phyloP scores from a whole-genome alignment of 2,888 invertebrate genomes.

The Polyommatus icarus region DNA sequence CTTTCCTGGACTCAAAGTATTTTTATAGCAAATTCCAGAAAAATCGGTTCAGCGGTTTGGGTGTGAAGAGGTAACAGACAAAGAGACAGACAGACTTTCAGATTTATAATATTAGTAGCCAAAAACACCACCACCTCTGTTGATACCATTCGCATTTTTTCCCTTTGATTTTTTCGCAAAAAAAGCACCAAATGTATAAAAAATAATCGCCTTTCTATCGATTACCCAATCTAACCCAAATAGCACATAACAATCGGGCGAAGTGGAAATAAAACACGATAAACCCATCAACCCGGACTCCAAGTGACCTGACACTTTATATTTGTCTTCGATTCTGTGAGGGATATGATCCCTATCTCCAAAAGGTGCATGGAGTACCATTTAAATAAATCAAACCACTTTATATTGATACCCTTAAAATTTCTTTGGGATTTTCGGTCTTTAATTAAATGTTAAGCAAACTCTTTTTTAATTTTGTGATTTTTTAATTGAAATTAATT shows the following conservation, averaged over 20 bases:
- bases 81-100: no score
- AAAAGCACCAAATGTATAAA: background rate
- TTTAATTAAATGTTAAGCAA: no score
- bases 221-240: background rate
- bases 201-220: background rate
- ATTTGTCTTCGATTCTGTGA: slow-evolving; percentile 33
- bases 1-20: no score
- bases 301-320: slow-evolving; percentile 31
- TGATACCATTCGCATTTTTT: no score
- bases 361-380: slow-evolving; percentile 31
- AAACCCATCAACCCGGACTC: slow-evolving; percentile 9
- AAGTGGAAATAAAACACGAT: slow-evolving; percentile 27
- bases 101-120: no score
- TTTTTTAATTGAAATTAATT: background rate
- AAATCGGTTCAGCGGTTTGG: no score
- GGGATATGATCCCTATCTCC: slow-evolving; percentile 32
- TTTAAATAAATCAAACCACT: slow-evolving; percentile 32
- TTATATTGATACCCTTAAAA: slow-evolving; percentile 19
- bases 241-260: background rate
- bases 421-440: no score
- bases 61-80: no score
- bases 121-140: no score
- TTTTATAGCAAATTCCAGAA: no score
- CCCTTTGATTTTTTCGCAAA: background rate
- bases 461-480: no score